Percentiles rank a stretch among this genome's conserved stretches.
Conservation (phyloP, 2,797 vertebrate genomes). For the Ispidina picta region DNA sequence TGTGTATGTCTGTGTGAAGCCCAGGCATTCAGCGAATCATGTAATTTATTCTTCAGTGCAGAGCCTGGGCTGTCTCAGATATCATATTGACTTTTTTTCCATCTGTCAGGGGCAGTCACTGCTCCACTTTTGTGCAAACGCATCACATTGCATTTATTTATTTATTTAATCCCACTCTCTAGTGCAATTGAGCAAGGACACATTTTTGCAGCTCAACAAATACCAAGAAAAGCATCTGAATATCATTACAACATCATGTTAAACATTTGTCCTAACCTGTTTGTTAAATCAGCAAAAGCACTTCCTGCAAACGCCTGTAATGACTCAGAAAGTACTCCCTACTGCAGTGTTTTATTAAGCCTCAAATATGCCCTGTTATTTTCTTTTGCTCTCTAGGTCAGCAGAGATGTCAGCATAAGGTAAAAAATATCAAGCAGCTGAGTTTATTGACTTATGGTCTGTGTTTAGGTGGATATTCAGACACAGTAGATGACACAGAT, state of each 20-base stretch:
- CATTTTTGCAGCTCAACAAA: conserved; percentile 80
- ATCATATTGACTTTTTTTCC: conserved; percentile 82
- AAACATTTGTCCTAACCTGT: conserved; percentile 81
- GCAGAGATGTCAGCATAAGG: conserved; percentile 69
- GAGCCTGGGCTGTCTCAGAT: conserved; percentile 80
- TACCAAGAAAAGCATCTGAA: conserved; percentile 79
- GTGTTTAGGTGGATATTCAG: conserved; percentile 9
- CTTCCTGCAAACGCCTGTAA: conserved; percentile 78
- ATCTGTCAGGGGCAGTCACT: conserved; percentile 82
- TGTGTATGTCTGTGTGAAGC: conserved; percentile 80
- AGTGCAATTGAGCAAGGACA: conserved; percentile 74
- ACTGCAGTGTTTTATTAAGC: conserved; percentile 80
- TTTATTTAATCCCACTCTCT: conserved; percentile 76
- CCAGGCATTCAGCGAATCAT: conserved; percentile 82
- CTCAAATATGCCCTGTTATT: conserved; percentile 79
- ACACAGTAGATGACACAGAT: not conserved
- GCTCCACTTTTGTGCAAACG: conserved; percentile 72
- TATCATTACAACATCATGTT: conserved; percentile 80
- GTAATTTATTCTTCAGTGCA: conserved; percentile 85
- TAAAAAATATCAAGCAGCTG: conserved; percentile 75
- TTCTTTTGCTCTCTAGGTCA: conserved; percentile 80
- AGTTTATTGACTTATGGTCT: conserved; percentile 38
- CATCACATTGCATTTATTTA: conserved; percentile 78
- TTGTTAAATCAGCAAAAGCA: conserved; percentile 81
- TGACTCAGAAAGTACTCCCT: conserved; percentile 77